These are phyloP conservation scores for Elanus axillaris DNA, from an alignment of 2,113 vertebrate species.

Conservation along the genomic window DNA sequence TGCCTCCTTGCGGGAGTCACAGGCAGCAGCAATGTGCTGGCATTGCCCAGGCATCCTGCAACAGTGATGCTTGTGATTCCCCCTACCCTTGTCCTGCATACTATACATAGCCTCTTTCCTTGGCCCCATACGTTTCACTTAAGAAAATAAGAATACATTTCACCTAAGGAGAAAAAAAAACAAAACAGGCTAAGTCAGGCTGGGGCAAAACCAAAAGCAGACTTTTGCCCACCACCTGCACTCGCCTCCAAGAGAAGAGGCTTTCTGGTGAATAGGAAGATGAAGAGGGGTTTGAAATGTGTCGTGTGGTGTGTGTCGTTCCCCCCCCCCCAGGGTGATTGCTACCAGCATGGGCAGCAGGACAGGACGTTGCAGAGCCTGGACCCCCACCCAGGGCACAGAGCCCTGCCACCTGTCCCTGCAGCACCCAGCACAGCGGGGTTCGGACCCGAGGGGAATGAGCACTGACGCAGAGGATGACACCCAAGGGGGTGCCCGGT, in stretches of 20 bases:
- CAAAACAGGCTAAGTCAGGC: not conserved
- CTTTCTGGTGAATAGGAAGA: not conserved
- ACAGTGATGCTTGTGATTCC: not conserved
- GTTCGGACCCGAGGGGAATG: not conserved
- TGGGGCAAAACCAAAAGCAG: not conserved
- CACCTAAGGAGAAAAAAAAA: not conserved
- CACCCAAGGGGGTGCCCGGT: not conserved
- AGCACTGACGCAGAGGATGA: not conserved
- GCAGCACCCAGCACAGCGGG: not conserved
- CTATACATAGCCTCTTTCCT: not conserved
- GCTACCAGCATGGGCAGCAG: not conserved
- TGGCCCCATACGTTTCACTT: not conserved
- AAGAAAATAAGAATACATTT: not conserved
- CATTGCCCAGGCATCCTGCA: no score
- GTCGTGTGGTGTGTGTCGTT: no score
- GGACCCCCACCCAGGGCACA: no score
- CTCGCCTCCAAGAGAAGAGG: not conserved
- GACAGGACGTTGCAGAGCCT: not conserved
- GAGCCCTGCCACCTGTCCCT: not conserved
- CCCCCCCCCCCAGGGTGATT: not conserved
- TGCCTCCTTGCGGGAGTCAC: not conserved
- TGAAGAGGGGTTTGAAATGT: not conserved
- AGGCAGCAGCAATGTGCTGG: rapidly evolving
- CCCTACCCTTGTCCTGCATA: not conserved
- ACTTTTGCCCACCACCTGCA: not conserved